phyloP scores from a whole-genome alignment of 2,888 invertebrate species.

The Platypus cylindrus region DNA sequence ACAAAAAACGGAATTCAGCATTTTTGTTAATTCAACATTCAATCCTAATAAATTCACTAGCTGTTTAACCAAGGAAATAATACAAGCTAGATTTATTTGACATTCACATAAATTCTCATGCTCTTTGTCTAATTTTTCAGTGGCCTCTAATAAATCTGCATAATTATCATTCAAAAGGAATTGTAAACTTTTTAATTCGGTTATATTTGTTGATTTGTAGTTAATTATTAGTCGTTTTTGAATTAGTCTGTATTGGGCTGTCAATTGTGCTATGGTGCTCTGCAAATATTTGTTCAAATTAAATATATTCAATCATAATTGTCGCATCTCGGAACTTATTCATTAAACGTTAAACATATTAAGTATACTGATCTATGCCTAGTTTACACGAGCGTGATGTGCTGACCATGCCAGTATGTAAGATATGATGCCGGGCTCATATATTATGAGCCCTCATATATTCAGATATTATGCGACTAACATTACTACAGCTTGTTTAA shows the following conservation, averaged over 20 bases:
- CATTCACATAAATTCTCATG: constrained; percentile 27
- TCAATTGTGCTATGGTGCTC: constrained; percentile 42
- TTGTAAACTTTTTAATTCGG: constrained; percentile 58
- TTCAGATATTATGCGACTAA: too few species aligned
- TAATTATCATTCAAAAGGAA: constrained; percentile 59
- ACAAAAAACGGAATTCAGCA: constrained; percentile 26
- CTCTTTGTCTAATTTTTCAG: constrained; percentile 38
- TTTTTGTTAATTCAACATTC: constrained; percentile 21
- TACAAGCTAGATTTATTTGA: constrained; percentile 28
- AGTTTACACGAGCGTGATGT: too few species aligned
- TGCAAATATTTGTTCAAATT: too few species aligned
- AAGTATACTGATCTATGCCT: too few species aligned
- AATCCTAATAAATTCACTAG: constrained; percentile 27
- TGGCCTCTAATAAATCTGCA: constrained; percentile 41
- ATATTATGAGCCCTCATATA: too few species aligned
- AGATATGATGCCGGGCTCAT: too few species aligned
- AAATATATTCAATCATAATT: too few species aligned
- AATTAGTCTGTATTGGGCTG: constrained; percentile 63
- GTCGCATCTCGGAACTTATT: too few species aligned
- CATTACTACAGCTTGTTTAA: too few species aligned
- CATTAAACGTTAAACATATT: too few species aligned
- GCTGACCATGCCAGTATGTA: too few species aligned
- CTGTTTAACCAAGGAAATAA: constrained; percentile 24
- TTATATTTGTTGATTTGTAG: constrained; percentile 66
- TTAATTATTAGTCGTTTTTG: constrained; percentile 65